Conservation (phyloP, 30 jellyfish, hydroid and myxozoan species). For the Rhopilema esculentum region DNA sequence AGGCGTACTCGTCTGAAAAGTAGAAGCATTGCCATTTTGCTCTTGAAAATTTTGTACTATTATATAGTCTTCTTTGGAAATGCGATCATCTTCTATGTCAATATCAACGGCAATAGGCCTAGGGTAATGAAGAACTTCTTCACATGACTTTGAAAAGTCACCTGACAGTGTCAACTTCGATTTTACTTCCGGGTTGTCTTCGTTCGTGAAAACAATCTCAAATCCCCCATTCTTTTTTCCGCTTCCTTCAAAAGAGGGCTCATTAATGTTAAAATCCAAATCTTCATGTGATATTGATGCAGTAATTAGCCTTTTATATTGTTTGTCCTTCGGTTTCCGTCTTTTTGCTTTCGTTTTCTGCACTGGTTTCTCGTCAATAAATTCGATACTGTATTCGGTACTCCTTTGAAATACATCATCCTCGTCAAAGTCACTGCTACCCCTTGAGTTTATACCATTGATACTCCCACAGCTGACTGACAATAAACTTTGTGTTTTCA, state of each 20-base stretch:
- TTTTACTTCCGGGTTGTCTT: slow-evolving; percentile 21
- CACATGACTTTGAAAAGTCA: slow-evolving; percentile 58
- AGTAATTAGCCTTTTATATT: background rate
- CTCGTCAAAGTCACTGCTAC: background rate
- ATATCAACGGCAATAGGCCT: slow-evolving; percentile 20
- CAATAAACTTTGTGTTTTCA: background rate
- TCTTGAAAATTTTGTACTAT: slow-evolving; percentile 10
- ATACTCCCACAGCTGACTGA: slow-evolving; percentile 8
- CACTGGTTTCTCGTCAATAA: slow-evolving; percentile 16
- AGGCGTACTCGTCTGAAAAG: slow-evolving; percentile 23
- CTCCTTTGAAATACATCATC: slow-evolving; percentile 18
- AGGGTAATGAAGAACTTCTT: background rate
- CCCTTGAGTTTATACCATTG: background rate
- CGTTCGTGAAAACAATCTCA: slow-evolving; percentile 39
- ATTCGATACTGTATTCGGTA: slow-evolving; percentile 42
- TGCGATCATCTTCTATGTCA: slow-evolving; percentile 1
- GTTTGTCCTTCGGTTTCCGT: background rate
- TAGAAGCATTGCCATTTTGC: slow-evolving; percentile 5
- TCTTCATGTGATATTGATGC: slow-evolving; percentile 8
- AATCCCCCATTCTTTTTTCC: slow-evolving; percentile 3
- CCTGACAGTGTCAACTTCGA: slow-evolving; percentile 51
- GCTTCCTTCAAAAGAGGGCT: background rate
- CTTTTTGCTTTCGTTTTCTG: background rate
- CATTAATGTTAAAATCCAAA: background rate
- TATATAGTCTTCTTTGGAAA: slow-evolving; percentile 13